Conservation (phyloP, 1,140 invertebrate species). For the Bacillus rossius region DNA sequence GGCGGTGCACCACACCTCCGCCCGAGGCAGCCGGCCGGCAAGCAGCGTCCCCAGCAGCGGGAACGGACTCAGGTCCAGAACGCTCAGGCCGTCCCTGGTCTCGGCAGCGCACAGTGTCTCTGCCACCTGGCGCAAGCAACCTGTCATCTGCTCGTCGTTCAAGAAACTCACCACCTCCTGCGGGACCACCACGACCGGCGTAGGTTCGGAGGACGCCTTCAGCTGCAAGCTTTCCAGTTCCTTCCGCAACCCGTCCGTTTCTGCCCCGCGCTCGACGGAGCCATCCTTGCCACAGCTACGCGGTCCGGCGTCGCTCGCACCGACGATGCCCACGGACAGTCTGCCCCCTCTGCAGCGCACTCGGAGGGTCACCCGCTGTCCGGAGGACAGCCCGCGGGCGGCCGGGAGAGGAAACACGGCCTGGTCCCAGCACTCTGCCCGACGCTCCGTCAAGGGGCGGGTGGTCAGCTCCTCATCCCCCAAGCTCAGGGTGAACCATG, state of each 20-base stretch:
- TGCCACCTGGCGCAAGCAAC: constrained; percentile 26
- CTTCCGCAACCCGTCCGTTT: too few species aligned
- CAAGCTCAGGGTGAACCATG: constrained; percentile 71
- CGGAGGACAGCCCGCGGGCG: not conserved
- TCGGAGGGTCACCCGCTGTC: not conserved
- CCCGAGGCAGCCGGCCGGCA: constrained; percentile 24
- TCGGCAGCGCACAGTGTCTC: constrained; percentile 1
- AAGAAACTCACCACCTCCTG: constrained; percentile 47
- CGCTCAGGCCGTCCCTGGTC: not conserved
- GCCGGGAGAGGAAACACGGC: constrained; percentile 53
- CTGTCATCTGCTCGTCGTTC: constrained; percentile 47
- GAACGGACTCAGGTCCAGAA: constrained; percentile 40
- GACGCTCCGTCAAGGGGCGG: not conserved
- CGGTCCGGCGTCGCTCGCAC: not conserved
- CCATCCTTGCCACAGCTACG: too few species aligned
- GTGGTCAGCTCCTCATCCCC: constrained; percentile 44
- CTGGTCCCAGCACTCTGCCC: constrained; percentile 65
- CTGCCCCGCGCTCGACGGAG: too few species aligned
- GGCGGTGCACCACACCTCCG: constrained; percentile 31
- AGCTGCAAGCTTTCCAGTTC: too few species aligned
- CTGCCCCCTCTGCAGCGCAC: not conserved
- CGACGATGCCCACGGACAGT: not conserved
- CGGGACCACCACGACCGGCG: constrained; percentile 25
- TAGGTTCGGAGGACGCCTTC: too few species aligned
- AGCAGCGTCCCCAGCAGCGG: constrained; percentile 37